These are phyloP conservation scores for Rhinatrema bivittatum DNA, from an alignment of 2,797 vertebrate genomes.

Conservation along the genomic window DNA sequence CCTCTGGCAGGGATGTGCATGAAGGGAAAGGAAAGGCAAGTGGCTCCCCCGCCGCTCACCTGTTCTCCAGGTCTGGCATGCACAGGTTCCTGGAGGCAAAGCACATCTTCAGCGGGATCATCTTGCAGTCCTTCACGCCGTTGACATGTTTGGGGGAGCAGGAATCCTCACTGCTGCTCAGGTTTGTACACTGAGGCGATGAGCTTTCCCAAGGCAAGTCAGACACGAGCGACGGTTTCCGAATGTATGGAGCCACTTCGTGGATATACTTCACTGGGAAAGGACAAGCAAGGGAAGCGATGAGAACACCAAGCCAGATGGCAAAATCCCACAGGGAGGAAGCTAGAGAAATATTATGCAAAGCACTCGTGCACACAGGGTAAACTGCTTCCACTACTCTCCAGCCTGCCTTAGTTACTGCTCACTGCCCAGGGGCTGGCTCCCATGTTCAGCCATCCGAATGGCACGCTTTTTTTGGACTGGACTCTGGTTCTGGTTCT, in stretches of 20 bases:
- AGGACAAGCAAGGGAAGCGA: not conserved
- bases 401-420: too few relatives aligned
- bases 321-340: too few relatives aligned
- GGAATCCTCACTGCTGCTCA: constrained; percentile 79
- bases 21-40: too few relatives aligned
- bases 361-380: too few relatives aligned
- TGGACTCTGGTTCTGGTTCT: too few relatives aligned
- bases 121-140: constrained; percentile 73
- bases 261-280: constrained; percentile 86
- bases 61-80: constrained; percentile 93
- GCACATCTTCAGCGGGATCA: constrained; percentile 94
- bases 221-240: constrained; percentile 82
- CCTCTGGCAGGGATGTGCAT: too few relatives aligned
- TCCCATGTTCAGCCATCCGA: too few relatives aligned
- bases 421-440: too few relatives aligned
- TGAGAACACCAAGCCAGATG: too few relatives aligned
- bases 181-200: constrained; percentile 68
- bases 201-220: constrained; percentile 86
- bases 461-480: too few relatives aligned
- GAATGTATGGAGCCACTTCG: constrained; percentile 92
- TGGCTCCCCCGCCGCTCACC: constrained; percentile 67
- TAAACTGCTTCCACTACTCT: too few relatives aligned
- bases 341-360: too few relatives aligned
- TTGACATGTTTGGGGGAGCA: constrained; percentile 76
- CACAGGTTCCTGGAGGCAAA: constrained; percentile 88